These are phyloP conservation scores for Troglohyphantes excavatus DNA, from an alignment of 2,888 invertebrate species.

Conservation along the genomic window DNA sequence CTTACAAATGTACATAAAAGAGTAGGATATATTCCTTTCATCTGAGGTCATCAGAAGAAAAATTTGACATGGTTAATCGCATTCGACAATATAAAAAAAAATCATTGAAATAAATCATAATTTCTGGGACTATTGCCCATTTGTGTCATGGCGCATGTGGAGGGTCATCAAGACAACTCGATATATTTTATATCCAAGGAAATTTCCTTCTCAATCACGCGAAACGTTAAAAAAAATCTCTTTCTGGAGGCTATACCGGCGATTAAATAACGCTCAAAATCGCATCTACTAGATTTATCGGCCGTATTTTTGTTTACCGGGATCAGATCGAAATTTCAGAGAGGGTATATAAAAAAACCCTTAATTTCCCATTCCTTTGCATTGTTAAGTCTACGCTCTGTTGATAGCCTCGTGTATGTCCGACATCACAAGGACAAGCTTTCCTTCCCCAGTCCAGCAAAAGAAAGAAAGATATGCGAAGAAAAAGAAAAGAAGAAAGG, in stretches of 20 bases:
- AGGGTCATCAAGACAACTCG: slow-evolving; percentile 31
- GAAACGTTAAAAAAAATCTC: slow-evolving; percentile 1
- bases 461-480: slow-evolving; percentile 7
- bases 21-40: too few relatives aligned
- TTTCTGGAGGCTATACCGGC: background rate
- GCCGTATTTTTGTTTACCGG: slow-evolving; percentile 34
- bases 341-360: background rate
- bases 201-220: slow-evolving; percentile 20
- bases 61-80: too few relatives aligned
- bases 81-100: too few relatives aligned
- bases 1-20: too few relatives aligned
- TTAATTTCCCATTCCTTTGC: slow-evolving; percentile 18
- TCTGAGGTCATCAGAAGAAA: too few relatives aligned
- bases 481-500: slow-evolving; percentile 13
- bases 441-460: slow-evolving; percentile 6
- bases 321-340: background rate
- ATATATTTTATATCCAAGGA: slow-evolving; percentile 6
- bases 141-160: slow-evolving; percentile 41
- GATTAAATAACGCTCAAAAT: background rate
- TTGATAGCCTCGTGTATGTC: slow-evolving; percentile 26
- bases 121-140: slow-evolving; percentile 35
- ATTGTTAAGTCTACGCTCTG: slow-evolving; percentile 51
- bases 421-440: slow-evolving; percentile 47
- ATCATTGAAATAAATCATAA: background rate
- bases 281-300: slow-evolving; percentile 21